Percentiles rank a stretch among this genome's conserved stretches.
phyloP scores from a whole-genome alignment of 2,113 vertebrate genomes.

The Zootoca vivipara region DNA sequence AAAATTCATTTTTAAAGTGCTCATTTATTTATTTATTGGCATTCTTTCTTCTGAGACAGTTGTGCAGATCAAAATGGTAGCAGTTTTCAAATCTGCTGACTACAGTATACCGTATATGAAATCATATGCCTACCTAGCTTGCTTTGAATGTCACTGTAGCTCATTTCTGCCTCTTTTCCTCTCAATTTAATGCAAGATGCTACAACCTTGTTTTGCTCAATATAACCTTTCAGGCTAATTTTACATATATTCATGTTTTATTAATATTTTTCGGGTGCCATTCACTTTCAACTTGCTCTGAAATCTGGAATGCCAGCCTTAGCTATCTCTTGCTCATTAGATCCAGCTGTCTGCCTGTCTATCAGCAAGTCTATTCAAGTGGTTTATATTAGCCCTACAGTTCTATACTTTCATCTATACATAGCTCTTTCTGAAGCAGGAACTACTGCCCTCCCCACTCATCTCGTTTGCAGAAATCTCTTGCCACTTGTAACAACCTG shows the following conservation, averaged over 20 bases:
- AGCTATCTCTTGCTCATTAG: background rate
- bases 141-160: no score
- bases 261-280: background rate
- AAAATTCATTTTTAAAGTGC: background rate
- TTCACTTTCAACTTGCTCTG: background rate
- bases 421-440: background rate
- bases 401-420: background rate
- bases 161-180: background rate
- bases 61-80: background rate
- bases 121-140: no score
- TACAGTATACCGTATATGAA: no score
- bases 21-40: no score
- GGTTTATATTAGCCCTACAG: background rate
- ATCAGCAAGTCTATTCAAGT: background rate
- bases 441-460: background rate
- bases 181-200: background rate
- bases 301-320: background rate
- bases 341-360: background rate
- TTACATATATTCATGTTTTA: background rate
- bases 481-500: slow-evolving; percentile 10
- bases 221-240: background rate
- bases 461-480: accelerated
- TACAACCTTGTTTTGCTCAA: background rate
- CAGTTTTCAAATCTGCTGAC: background rate
- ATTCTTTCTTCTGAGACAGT: background rate